Base-by-base conservation (phyloP, 1,140 invertebrate species). In the Aethina tumida region DNA sequence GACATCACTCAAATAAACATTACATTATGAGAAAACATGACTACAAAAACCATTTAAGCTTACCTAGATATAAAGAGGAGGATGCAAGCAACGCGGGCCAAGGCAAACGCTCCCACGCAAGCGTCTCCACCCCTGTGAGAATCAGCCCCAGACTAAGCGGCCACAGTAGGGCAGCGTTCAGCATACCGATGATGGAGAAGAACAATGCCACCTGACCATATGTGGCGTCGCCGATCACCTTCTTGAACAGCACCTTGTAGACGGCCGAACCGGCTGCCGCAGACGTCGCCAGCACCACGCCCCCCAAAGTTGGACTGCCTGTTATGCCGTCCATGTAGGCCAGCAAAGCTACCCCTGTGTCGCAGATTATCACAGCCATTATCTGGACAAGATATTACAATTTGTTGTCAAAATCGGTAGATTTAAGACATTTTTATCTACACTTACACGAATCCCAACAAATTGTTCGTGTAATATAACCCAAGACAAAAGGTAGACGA, bases 311-410 rank as follows among this genome's bases (percentile, higher is more conserved):
- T 2, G 82, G 81, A 63, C 84, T 89, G 41, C 82, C 80, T 1
- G 85, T 89, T 47, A 92, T 90, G 17, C 90, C 90, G 55, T 95
- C 91, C 87, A 95, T 94, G 52, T 96, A 96, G 5, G 90, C 91
- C 40, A 95, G 68, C 14, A 96, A 67, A 3, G 91, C 90, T 31
- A 94, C 91, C 12, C 90, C 91, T 18, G 90, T 95, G 63, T 93
- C 90, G 60, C 87, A 92, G 33, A 95, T 66, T 56, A 96, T 95
- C 42, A 94, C 87, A 46, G 90, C 91, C 42, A 95, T 84, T 59
- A 96, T 95, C 90, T 96, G 58, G 17, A 60, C 18, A 31, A 40
- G 10, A 50, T 41, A 7, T 24, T 12, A 10, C n/a, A n/a, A n/a
- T n/a, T n/a, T n/a, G n/a, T n/a, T 32, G 8, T 32, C n/a, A 20